Base-by-base conservation (phyloP, 2,888 invertebrate genomes). In the Orthonychiurus folsomi region DNA sequence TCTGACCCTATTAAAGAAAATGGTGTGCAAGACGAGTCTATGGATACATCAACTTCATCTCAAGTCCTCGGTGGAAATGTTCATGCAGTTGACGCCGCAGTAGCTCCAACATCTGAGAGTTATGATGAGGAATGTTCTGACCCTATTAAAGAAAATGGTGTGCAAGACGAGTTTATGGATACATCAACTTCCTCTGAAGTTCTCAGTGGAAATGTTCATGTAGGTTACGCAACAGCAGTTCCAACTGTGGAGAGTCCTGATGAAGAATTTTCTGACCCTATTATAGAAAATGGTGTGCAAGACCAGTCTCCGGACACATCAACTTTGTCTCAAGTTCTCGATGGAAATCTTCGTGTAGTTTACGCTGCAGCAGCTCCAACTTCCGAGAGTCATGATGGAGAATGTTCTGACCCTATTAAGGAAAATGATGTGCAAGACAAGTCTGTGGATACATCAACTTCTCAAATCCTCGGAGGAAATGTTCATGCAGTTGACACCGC, bases 151-250 rank as follows among this genome's bases (percentile, higher is more conserved):
- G 56, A 12, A 12, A 5, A 3, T 5, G 57, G 57, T 28, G 21
- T 57, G n/a, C 12, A 57, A 47, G 12, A 15, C 48, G 12, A 12
- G 48, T n/a, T n/a, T n/a, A n/a, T n/a, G n/a, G n/a, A n/a, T n/a
- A n/a, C n/a, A n/a, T n/a, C n/a, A n/a, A n/a, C n/a, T n/a, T n/a
- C n/a, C n/a, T n/a, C n/a, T n/a, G n/a, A 37, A 37, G 37, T 15
- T 37, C 15, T 37, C 25, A 61, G 60, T 27, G 52, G 53, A 21
- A 60, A 56, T 53, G 53, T 70, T 53, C 59, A 63, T 12, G 50
- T 67, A 12, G 53, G 67, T 1, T 69, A 69, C 50, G 67, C 69
- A 5, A 64, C 70, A 50, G 69, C 69, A 2, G 65, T 69, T 3
- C 70, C 70, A 2, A 62, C 64, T 0, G 62, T 66, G 1, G 69